Evolutionary conservation across 2,888 invertebrate genomes (phyloP).

Genomic region (Leucozona laternaria): DNA sequence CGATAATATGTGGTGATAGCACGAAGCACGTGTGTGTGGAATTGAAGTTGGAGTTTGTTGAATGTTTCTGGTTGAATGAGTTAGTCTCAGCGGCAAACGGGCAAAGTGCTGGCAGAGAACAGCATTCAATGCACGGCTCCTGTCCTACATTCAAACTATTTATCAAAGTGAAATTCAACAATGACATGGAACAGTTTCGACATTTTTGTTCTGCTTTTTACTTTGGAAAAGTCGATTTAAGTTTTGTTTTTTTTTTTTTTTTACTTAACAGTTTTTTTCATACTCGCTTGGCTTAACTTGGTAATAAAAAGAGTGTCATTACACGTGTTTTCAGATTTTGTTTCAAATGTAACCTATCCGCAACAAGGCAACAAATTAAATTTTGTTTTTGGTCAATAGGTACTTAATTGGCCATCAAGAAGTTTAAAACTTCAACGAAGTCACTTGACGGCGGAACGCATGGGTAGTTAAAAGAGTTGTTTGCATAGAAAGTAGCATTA

Average conservation of each 20-base stretch:
- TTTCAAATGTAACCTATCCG: background rate
- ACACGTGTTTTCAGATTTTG: slow-evolving; percentile 17
- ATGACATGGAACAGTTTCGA: slow-evolving; percentile 27
- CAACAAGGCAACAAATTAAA: background rate
- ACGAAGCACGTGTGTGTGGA: slow-evolving; percentile 45
- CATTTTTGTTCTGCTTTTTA: background rate
- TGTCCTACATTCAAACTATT: slow-evolving; percentile 2
- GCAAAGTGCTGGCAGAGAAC: background rate
- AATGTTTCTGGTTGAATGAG: slow-evolving; percentile 62
- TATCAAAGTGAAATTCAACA: slow-evolving; percentile 42
- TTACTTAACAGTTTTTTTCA: background rate
- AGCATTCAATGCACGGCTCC: slow-evolving; percentile 8
- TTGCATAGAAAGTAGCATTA: too few relatives aligned
- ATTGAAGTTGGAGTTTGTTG: slow-evolving; percentile 19
- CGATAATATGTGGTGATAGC: slow-evolving; percentile 14
- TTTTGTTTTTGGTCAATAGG: background rate
- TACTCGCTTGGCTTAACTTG: slow-evolving; percentile 15
- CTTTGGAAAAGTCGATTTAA: background rate
- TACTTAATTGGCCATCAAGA: slow-evolving; percentile 21
- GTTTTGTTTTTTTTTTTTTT: background rate
- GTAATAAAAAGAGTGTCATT: slow-evolving; percentile 25
- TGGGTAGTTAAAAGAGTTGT: background rate
- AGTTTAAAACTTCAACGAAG: background rate
- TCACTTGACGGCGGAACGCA: background rate
- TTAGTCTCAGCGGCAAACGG: slow-evolving; percentile 10